Base-by-base conservation (phyloP, 2,113 vertebrate genomes). In the Paramormyrops kingsleyae region DNA sequence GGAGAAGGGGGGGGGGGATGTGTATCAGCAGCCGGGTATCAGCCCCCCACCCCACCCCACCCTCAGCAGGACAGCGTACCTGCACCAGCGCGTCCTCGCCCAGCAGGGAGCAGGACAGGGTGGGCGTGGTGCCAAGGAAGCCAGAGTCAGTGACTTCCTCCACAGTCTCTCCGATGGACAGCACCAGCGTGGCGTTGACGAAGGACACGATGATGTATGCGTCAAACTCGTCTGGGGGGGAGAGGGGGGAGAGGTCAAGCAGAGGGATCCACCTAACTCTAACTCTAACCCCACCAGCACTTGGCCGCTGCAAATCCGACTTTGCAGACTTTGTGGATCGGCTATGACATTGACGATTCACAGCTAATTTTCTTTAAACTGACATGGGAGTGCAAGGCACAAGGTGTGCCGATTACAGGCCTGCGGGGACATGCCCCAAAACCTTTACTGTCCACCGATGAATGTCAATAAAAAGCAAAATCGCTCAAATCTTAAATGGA, bases 171-270 rank as follows among this genome's bases (percentile, higher is more conserved):
- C 99, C 99, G 0, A 99, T 99, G 88, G 98, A 99, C 42, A 99
- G 95, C 4, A 99, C 99, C 94, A 99, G 95, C 0, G 99, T 99
- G 92, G 99, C 98, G 21, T 99, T 99, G 91, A 99, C 99, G 95
- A 99, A 99, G 92, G 99, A 99, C 89, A 99, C 98, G 0, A 99
- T 99, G 95, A 99, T 99, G 92, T 99, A 99, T 84, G 99, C 98
- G 88, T 99, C 99, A 94, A 98, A 99, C 88, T 99, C 98, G 94
- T 99, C 99, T 99, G 92, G 9, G 85, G 8, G 87, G 8, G 86
- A 91, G 87, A 50, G n/a, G 59, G 42, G 90, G 66, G 90, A 24
- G 21, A 5, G 35, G 83, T 49, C 44, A 86, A 27, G 46, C 9
- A 13, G n/a, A 47, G 19, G 21, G 42, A 44, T 4, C 83, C 21